phyloP scores from a whole-genome alignment of 2,888 invertebrate species.

The Drosophila histrio region DNA sequence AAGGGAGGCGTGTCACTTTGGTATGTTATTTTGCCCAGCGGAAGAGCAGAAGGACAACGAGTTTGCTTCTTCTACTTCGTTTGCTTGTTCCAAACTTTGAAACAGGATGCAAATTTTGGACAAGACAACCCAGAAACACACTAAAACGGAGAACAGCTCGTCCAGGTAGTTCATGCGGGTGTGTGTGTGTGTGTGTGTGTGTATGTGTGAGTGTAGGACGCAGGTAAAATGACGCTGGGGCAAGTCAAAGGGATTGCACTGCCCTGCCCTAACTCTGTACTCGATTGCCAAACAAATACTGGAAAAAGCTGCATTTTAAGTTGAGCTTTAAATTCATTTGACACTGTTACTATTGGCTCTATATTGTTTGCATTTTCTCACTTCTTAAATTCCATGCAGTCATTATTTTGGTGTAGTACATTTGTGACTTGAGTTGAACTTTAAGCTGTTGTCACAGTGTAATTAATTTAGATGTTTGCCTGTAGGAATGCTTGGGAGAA shows the following conservation, averaged over 20 bases:
- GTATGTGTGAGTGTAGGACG: slow-evolving; percentile 3
- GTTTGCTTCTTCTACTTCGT: slow-evolving; percentile 24
- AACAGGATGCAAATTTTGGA: slow-evolving; percentile 67
- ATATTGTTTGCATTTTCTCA: no score
- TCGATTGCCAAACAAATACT: not conserved
- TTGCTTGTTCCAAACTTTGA: slow-evolving; percentile 7
- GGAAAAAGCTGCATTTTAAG: slow-evolving; percentile 5
- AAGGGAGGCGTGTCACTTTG: slow-evolving; percentile 15
- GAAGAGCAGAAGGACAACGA: slow-evolving; percentile 73
- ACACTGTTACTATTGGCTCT: no score
- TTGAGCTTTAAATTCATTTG: not conserved
- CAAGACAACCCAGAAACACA: slow-evolving; percentile 5
- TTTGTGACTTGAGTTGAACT: not conserved
- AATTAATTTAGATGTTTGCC: no score
- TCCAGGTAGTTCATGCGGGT: slow-evolving; percentile 47
- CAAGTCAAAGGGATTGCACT: slow-evolving; percentile 25
- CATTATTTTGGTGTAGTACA: no score
- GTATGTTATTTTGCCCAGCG: slow-evolving; percentile 41
- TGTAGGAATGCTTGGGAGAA: no score
- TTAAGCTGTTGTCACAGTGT: not conserved
- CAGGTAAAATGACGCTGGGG: slow-evolving; percentile 14
- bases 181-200: slow-evolving; percentile 6
- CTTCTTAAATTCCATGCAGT: no score
- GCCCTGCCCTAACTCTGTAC: slow-evolving; percentile 45
- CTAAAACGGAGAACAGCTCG: not conserved